These are phyloP conservation scores for Aricia artaxerxes DNA, from an alignment of 2,888 invertebrate genomes.

Conservation along the genomic window DNA sequence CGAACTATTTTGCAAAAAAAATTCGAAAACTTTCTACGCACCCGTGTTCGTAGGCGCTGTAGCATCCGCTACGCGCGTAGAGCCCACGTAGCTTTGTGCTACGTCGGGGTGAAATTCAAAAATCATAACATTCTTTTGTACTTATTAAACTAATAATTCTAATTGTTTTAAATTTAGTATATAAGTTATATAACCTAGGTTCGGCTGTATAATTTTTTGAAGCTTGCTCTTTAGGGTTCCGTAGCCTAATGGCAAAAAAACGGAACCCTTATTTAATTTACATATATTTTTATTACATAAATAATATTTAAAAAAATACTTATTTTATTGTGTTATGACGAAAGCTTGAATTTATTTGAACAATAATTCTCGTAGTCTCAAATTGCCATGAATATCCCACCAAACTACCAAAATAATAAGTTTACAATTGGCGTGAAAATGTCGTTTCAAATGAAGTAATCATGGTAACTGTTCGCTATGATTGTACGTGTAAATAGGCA, in stretches of 20 bases:
- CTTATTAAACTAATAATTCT: no score
- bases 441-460: slow-evolving; percentile 2
- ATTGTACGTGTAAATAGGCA: slow-evolving; percentile 16
- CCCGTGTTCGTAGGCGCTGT: not conserved
- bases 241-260: no score
- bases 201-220: no score
- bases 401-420: not conserved
- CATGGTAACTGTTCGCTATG: not conserved
- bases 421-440: not conserved
- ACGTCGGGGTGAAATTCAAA: not conserved
- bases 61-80: slow-evolving; percentile 7
- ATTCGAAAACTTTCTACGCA: not conserved
- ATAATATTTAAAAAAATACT: no score
- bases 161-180: no score
- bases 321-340: no score
- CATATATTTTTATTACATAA: no score
- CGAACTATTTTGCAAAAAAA: not conserved
- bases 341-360: not conserved
- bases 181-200: no score
- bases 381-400: not conserved
- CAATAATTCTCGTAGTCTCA: not conserved
- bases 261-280: no score
- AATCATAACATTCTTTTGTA: no score
- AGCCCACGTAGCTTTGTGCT: not conserved
- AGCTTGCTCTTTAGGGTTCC: no score